phyloP scores from a whole-genome alignment of 2,797 vertebrate genomes.

The Coranthus polyacanthus region DNA sequence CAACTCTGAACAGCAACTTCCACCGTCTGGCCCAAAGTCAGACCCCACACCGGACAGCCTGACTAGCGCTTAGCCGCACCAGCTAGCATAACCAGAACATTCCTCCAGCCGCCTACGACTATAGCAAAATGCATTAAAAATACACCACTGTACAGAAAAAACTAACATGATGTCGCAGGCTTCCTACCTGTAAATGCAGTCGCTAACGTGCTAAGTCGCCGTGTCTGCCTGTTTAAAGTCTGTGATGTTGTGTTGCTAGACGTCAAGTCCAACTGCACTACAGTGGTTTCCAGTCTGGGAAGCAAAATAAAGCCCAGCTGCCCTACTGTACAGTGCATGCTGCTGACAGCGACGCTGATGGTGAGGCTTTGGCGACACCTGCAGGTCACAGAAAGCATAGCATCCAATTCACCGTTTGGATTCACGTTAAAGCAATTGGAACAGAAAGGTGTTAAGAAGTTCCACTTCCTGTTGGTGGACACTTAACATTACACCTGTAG shows the following conservation, averaged over 20 bases:
- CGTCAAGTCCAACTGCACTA: constrained; percentile 75
- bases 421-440: too few relatives aligned
- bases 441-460: too few relatives aligned
- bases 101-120: constrained; percentile 43
- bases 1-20: constrained; percentile 73
- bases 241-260: constrained; percentile 65
- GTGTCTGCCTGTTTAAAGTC: constrained; percentile 57
- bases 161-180: constrained; percentile 23
- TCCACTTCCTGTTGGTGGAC: too few relatives aligned
- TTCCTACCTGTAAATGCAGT: constrained; percentile 69
- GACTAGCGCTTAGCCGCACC: constrained; percentile 36
- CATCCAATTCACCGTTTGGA: constrained; percentile 27
- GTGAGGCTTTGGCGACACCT: constrained; percentile 70
- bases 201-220: constrained; percentile 44
- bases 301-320: constrained; percentile 68
- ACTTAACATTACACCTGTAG: too few relatives aligned
- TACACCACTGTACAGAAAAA: constrained; percentile 7
- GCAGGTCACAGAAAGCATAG: constrained; percentile 23
- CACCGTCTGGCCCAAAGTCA: constrained; percentile 58
- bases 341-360: constrained; percentile 25
- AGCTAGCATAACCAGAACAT: constrained; percentile 37
- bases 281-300: constrained; percentile 69
- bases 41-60: constrained; percentile 47
- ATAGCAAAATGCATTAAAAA: constrained; percentile 16
- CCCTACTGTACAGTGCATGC: constrained; percentile 52